Evolutionary conservation across 2,113 vertebrate species (phyloP).

Genomic region (Bungarus multicinctus): DNA sequence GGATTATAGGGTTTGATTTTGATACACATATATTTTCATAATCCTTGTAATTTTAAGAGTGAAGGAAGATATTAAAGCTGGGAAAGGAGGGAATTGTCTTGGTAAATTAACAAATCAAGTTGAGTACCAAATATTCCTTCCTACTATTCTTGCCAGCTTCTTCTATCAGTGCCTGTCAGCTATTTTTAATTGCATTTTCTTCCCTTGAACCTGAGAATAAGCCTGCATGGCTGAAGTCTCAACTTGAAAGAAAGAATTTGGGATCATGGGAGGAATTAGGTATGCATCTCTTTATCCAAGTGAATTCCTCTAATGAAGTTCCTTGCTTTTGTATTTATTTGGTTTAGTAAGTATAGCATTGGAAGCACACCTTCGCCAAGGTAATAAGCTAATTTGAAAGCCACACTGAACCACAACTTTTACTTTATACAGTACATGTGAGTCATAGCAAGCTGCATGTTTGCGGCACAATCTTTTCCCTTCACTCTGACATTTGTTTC

Average conservation of each 20-base stretch:
- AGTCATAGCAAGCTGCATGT: neutral
- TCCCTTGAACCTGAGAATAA: neutral
- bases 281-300: neutral
- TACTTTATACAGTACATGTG: neutral
- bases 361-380: neutral
- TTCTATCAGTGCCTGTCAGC: neutral
- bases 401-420: neutral
- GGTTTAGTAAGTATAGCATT: neutral
- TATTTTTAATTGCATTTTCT: neutral
- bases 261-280: neutral
- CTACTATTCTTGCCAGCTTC: neutral
- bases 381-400: neutral
- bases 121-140: neutral
- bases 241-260: neutral
- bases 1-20: neutral
- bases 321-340: neutral
- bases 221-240: neutral
- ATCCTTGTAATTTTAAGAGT: neutral
- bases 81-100: neutral
- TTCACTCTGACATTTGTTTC: neutral
- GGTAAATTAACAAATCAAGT: neutral
- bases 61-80: neutral
- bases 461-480: neutral
- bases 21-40: neutral
- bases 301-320: no score